Base-by-base conservation (phyloP, 1,140 invertebrate species). In the Pararge aegeria region DNA sequence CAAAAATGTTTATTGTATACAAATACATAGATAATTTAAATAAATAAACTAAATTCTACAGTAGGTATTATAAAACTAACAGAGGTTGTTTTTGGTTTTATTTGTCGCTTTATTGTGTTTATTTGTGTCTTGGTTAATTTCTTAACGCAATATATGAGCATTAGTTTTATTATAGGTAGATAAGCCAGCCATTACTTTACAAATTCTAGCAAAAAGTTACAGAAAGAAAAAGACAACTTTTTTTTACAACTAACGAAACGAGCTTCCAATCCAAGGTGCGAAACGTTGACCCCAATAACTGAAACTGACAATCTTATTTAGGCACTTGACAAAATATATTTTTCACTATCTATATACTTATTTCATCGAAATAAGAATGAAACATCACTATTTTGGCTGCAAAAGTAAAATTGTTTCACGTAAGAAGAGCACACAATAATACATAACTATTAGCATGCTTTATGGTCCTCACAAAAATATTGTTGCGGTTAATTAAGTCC, bases 201-300 rank as follows among this genome's bases (percentile, higher is more conserved):
- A 10, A 30, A 10, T 30, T 30, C 9, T 30, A 1, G 29, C 0
- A 15, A 46, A 46, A 20, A 12, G 19, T n/a, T 46, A 5, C 42
- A 20, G 10, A 46, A 20, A 20, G n/a, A 46, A 20, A 52, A 48
- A 34, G 16, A 46, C 21, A n/a, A 12, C 24, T 55, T 18, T 66
- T 76, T 74, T 70, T 69, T 78, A 64, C 66, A 70, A 9, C 76
- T 78, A 78, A 76, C 54, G 34, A 63, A 74, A 70, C 64, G 61
- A 73, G 69, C 78, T 76, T 74, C 65, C 72, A 79, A 81, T 70
- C 61, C 72, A 81, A 81, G 75, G 74, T 81, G 76, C 75, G 68
- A 76, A 78, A 66, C 72, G 73, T 71, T 81, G 78, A 81, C 78
- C 78, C 61, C 68, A 79, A 73, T 78, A 78, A 46, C 46, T 30